Base-by-base conservation (phyloP, 2,797 vertebrate species). In the Gorsachius magnificus region DNA sequence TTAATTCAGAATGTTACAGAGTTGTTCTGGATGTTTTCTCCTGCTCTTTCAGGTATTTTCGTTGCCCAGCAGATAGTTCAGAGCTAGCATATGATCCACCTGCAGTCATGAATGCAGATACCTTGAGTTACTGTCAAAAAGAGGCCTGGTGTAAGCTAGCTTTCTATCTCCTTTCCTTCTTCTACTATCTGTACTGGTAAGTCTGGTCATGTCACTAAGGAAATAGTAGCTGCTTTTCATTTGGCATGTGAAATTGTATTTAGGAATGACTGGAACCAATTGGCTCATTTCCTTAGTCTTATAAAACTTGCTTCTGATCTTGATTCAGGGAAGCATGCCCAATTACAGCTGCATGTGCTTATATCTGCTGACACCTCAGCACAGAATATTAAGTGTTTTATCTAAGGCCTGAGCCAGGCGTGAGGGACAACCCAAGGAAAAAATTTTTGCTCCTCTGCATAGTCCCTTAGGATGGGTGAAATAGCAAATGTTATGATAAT, bases 111-210 rank as follows among this genome's bases (percentile, higher is more conserved):
- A 99, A 99, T 0, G 99, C 99, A 6, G 99, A 99, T 92, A 99
- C 99, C 11, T 98, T 99, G 93, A 99, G 98, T 96, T 99, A 99
- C 98, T 99, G 99, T 96, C 98, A 99, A 97, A 99, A 99, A 97
- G 99, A 99, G 97, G 99, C 99, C 88, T 99, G 99, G 99, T 99
- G 99, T 97, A 99, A 99, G 98, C 98, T 99, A 98, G 99, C 99
- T 88, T 99, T 99, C 98, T 99, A 99, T 45, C 98, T 99, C 84
- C 99, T 99, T 45, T 99, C 99, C 84, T 99, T 99, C 98, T 99
- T 99, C 98, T 99, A 99, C 98, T 99, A 99, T 98, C 99, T 99
- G 91, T 99, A 99, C 98, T 99, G 99, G 99, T 99, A 98, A 98
- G 99, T 92, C 35, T 92, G 41, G 25, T 53, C 31, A 13, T 80